phyloP scores from a whole-genome alignment of 1,140 invertebrate genomes.

The Bombus affinis region DNA sequence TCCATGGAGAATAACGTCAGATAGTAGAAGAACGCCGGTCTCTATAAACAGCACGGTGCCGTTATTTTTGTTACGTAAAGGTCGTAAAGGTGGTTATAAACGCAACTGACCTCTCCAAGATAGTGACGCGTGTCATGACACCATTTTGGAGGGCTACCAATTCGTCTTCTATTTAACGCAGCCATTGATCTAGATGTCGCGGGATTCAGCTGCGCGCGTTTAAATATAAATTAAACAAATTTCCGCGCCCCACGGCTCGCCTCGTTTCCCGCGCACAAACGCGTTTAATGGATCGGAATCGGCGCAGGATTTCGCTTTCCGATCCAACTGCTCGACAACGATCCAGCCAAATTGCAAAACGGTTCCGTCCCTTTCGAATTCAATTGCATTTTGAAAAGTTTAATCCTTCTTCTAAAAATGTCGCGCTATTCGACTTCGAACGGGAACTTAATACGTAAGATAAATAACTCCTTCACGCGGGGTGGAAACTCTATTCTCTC shows the following conservation, averaged over 20 bases:
- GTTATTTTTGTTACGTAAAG: conserved; percentile 25
- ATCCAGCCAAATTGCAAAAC: neutral
- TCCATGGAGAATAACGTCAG: neutral
- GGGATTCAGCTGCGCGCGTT: conserved; percentile 6
- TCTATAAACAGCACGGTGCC: conserved; percentile 27
- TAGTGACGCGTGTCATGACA: conserved; percentile 46
- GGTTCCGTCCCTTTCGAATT: neutral
- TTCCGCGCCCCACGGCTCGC: neutral
- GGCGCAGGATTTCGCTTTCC: neutral
- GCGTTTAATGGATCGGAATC: conserved; percentile 4
- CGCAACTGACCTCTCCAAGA: conserved; percentile 48
- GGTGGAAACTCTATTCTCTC: no score
- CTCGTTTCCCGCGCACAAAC: neutral
- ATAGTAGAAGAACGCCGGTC: neutral
- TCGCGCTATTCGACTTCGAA: no score
- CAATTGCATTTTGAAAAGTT: neutral
- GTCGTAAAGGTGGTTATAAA: conserved; percentile 34
- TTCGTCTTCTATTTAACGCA: conserved; percentile 23
- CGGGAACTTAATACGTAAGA: no score
- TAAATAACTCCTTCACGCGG: no score
- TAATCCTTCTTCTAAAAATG: neutral
- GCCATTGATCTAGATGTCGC: conserved; percentile 26
- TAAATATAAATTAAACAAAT: conserved; percentile 51
- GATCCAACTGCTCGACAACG: neutral
- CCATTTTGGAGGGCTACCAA: conserved; percentile 38